Evolutionary conservation across 2,113 vertebrate genomes (phyloP), one percentile per base, ranked within the genome.

Genomic region (Hyaena hyaena): DNA sequence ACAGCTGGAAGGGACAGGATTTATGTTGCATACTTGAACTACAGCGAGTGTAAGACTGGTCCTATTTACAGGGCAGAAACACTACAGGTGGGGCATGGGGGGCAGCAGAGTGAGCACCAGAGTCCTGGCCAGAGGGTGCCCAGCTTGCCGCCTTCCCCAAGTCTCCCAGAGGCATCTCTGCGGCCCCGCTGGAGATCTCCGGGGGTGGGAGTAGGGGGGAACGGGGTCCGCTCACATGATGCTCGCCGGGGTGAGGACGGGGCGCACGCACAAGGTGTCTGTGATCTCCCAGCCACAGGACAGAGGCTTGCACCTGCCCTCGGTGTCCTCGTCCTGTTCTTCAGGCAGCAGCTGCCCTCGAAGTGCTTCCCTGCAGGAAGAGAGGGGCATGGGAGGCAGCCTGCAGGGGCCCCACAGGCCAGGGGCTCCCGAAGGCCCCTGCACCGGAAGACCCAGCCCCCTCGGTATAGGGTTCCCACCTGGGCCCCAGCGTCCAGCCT

Each of bases 231-330:
- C 97, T 99, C 97, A 99, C 98, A 98, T 99, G 98, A 99, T 99
- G 97, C 99, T 65, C 0, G 99, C 94, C 0, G 98, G 98, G 71
- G 99, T 28, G 33, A 98, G 99, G 88, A 98, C 94, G 0, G 98
- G 99, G 87, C 98, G 39, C 84, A 98, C 89, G 1, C 98, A 98
- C 28, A 98, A 97, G 0, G 98, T 93, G 93, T 99, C 99, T 0
- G 98, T 98, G 96, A 98, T 99, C 97, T 99, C 99, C 99, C 99
- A 99, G 98, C 99, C 98, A 0, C 99, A 99, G 93, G 99, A 99
- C 95, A 99, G 88, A 0, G 98, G 99, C 9, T 98, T 82, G 81
- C 99, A 99, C 58, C 97, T 3, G 21, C 48, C 98, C 95, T 99
- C 99, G 0, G 85, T 69, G 0, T 98, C 98, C 0, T 98, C 98